Base-by-base conservation (phyloP, 2,113 vertebrate species). In the Carollia perspicillata region DNA sequence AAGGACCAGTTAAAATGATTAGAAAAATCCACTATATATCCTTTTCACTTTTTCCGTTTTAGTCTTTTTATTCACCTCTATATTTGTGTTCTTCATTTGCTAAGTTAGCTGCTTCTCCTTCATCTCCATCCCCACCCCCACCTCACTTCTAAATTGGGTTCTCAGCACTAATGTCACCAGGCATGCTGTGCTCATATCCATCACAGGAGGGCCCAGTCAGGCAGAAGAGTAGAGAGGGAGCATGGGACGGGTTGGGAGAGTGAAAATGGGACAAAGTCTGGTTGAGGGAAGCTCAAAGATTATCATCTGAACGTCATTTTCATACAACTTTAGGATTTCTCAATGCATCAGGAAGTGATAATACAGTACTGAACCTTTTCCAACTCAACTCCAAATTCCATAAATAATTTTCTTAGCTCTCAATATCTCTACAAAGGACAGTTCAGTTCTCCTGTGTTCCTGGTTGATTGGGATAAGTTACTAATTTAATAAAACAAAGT, bases 161-260 rank as follows among this genome's bases (percentile, higher is more conserved):
- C 79, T 95, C 69, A 71, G 77, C 79, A n/a, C 69, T 94, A 30
- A 74, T 85, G 78, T 77, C 60, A 60, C 28, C 69, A 89, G 16
- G 49, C 96, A 84, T 90, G 97, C 96, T 96, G 96, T 94, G 95
- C 93, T 97, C 93, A 96, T 53, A 93, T 97, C 80, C 55, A 65
- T 97, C 97, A 97, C 44, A 63, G 35, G 90, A 97, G 35, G 84
- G 58, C 40, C 65, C 92, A 96, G 71, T 90, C 96, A 95, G 77
- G 95, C 92, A 90, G 90, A 97, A 97, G 66, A 87, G 66, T 49
- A 26, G 37, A 88, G 55, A 71, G 44, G 35, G 42, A 65, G 37
- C 30, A 10, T 35, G 49, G 51, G 11, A 37, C 87, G 71, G 11
- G 6, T 86, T 63, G n/a, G 44, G 44, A 88, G 65, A 40, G 30